Evolutionary conservation across 2,113 vertebrate genomes (phyloP).

Genomic region (Chaenogobius annularis): DNA sequence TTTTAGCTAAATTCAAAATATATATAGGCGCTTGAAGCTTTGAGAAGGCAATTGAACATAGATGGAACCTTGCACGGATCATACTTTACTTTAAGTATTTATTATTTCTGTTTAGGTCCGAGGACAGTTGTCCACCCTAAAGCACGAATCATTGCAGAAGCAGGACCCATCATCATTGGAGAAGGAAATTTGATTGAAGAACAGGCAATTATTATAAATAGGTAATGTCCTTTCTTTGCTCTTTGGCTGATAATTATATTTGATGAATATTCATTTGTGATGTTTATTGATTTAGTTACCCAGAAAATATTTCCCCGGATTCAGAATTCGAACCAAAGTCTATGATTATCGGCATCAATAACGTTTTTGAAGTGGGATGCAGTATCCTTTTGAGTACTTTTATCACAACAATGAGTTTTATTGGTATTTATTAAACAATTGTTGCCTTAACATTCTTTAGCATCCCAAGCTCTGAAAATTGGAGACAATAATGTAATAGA

Average conservation of each 20-base stretch:
- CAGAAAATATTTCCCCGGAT: constrained; percentile 91
- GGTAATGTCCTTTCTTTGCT: constrained; percentile 67
- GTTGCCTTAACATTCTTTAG: constrained; percentile 65
- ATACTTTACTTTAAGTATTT: too few species aligned
- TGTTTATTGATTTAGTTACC: constrained; percentile 74
- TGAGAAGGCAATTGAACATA: too few species aligned
- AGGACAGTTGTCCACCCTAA: constrained; percentile 96
- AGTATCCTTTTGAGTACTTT: constrained; percentile 81
- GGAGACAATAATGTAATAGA: constrained; percentile 98
- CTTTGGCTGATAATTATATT: too few species aligned
- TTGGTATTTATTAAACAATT: not conserved
- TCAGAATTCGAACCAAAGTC: constrained; percentile 87
- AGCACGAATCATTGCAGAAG: constrained; percentile 93
- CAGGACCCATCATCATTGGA: constrained; percentile 94
- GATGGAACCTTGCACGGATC: too few species aligned
- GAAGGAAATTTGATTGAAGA: constrained; percentile 98
- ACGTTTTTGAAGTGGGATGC: constrained; percentile 98
- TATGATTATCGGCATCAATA: constrained; percentile 95
- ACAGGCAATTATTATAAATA: constrained; percentile 92
- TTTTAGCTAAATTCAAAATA: too few species aligned
- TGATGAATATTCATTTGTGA: not conserved
- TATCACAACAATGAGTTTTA: not conserved
- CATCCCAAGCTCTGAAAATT: constrained; percentile 95
- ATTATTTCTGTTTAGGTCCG: constrained; percentile 76
- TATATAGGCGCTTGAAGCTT: too few species aligned